A percentile compares a stretch with the other conserved stretches of the same genome.
Conservation (phyloP, 2,797 vertebrate genomes). For the Microtus californicus region DNA sequence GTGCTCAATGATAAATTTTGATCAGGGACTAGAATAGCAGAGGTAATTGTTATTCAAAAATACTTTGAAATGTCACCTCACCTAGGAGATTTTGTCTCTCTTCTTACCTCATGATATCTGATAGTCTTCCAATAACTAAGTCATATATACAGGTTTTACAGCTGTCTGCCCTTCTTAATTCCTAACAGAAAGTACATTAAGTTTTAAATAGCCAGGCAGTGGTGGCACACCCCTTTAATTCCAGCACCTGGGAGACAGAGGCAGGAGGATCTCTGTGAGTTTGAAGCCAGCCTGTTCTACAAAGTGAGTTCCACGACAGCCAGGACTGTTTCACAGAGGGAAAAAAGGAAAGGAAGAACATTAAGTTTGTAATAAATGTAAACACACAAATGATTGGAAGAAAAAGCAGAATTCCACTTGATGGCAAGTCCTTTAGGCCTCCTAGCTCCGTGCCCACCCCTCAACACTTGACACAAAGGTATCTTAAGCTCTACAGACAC, state of each 20-base stretch:
- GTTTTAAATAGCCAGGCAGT: conserved; percentile 40
- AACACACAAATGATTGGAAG: conserved; percentile 48
- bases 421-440: not conserved
- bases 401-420: conserved; percentile 53
- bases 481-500: conserved; percentile 25
- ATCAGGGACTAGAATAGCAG: conserved; percentile 77
- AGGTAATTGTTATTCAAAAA: conserved; percentile 77
- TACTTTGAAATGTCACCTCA: conserved; percentile 78
- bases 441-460: not conserved
- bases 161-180: conserved; percentile 63
- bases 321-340: too few relatives aligned
- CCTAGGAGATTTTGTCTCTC: conserved; percentile 65
- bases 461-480: conserved; percentile 35
- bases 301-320: too few relatives aligned
- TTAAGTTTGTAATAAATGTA: conserved; percentile 66
- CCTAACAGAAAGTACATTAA: conserved; percentile 59
- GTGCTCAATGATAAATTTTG: conserved; percentile 81
- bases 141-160: conserved; percentile 57
- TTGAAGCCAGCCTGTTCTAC: too few relatives aligned
- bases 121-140: conserved; percentile 47
- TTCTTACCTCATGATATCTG: conserved; percentile 49
- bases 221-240: too few relatives aligned
- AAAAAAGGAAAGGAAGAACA: not conserved
- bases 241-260: too few relatives aligned
- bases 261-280: too few relatives aligned